A percentile compares a stretch with the other conserved stretches of the same genome.
phyloP scores from a whole-genome alignment of 2,797 vertebrate genomes.

The Zonotrichia albicollis region DNA sequence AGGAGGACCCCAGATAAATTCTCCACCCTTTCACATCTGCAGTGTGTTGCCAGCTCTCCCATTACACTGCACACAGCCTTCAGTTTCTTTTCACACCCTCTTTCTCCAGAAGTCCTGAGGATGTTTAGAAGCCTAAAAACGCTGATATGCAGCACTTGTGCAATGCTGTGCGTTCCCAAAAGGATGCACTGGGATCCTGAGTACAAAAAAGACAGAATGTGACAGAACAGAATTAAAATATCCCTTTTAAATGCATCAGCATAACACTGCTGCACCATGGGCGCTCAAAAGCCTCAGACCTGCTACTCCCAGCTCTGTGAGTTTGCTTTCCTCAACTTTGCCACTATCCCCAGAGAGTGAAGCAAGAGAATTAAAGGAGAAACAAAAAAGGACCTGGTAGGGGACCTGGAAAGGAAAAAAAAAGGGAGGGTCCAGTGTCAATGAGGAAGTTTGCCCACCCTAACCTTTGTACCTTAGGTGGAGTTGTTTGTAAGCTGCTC shows the following conservation, averaged over 20 bases:
- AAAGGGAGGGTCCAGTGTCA: background rate
- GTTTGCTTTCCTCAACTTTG: background rate
- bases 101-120: background rate
- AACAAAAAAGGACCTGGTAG: background rate
- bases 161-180: background rate
- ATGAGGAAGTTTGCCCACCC: slow-evolving; percentile 55
- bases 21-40: background rate
- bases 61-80: background rate
- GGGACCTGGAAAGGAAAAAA: background rate
- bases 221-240: slow-evolving; percentile 16
- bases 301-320: background rate
- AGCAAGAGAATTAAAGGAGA: background rate
- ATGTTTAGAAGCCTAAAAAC: background rate
- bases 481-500: slow-evolving; percentile 36
- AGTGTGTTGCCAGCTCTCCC: background rate
- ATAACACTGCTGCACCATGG: background rate
- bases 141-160: background rate
- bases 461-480: slow-evolving; percentile 60
- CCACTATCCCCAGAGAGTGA: background rate
- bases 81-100: background rate
- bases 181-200: background rate
- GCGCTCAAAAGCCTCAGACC: background rate
- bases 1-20: background rate
- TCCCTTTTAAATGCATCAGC: background rate
- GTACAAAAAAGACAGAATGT: background rate